Conservation (phyloP, 2,888 invertebrate genomes). For the Ctenicera cuprea region DNA sequence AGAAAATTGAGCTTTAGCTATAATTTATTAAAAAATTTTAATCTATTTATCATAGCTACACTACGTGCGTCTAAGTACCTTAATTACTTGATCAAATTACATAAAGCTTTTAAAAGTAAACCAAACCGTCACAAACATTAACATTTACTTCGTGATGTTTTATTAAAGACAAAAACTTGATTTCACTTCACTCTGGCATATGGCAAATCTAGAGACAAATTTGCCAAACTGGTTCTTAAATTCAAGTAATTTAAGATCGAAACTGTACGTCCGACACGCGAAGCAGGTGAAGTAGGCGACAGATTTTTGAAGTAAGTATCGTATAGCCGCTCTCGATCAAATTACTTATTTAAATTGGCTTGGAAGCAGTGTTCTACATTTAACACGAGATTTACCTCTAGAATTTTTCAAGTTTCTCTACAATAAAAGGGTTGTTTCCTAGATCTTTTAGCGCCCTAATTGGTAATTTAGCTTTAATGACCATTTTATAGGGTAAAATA, state of each 20-base stretch:
- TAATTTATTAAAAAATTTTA: constrained; percentile 19
- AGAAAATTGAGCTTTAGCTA: constrained; percentile 40
- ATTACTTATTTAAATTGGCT: constrained; percentile 40
- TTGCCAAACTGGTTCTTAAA: constrained; percentile 26
- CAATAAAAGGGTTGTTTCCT: constrained; percentile 37
- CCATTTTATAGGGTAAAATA: constrained; percentile 42
- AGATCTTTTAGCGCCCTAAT: constrained; percentile 43
- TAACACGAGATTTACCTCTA: constrained; percentile 42
- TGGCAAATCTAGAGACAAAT: constrained; percentile 16
- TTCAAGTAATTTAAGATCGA: constrained; percentile 2
- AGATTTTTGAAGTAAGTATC: constrained; percentile 49
- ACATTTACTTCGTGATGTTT: not conserved
- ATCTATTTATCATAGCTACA: no score
- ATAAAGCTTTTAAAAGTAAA: not conserved
- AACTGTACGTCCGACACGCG: not conserved
- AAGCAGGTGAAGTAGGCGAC: constrained; percentile 41
- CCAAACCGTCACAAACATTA: not conserved
- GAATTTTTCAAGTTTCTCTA: constrained; percentile 30
- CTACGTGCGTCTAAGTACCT: no score
- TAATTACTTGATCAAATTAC: no score
- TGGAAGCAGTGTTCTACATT: constrained; percentile 21
- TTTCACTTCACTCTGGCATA: constrained; percentile 24
- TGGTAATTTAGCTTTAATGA: constrained; percentile 47
- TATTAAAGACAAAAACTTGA: constrained; percentile 12
- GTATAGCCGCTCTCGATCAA: constrained; percentile 39